Evolutionary conservation across 2,888 invertebrate species (phyloP), one percentile per base, ranked within the genome.

Genomic region (Cheilosia vernalis): DNA sequence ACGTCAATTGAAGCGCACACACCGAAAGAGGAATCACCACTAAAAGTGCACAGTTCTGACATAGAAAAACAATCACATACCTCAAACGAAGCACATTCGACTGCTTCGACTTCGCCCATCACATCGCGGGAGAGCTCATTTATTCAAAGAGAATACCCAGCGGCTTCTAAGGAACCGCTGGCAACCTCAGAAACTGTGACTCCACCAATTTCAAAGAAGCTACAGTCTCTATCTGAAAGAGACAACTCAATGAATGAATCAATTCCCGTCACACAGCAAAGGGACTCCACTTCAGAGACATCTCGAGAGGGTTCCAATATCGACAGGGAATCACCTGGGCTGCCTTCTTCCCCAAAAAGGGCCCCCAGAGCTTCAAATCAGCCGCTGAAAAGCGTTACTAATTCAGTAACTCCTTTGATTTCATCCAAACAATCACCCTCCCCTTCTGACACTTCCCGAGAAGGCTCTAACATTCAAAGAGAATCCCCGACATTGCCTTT

Each of bases 401-500:
- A 4, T 13, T 3, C 1, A 10, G 37, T 1, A 37, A 37, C 37
- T 4, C 37, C 37, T 2, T 37, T 37, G 3, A 37, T 37, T 13
- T 37, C 13, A 10, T 3, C 3, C 33, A 10, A 33, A 33, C 33
- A 9, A 10, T 33, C 33, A 9, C 10, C 33, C 9, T 3, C 33
- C 33, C 10, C 33, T 33, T 33, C 13, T 7, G 58, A 40, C 37
- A 40, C 51, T 7, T 53, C 51, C 1, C 49, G 49, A 21, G 49
- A 49, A 64, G 21, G 40, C 5, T 33, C 64, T 1, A 37, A 4
- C 9, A 21, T 19, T 21, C 64, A 49, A 37, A 66, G 66, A 30
- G 70, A 49, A 24, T 78, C 78, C 0, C 78, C 78, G 13, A 33
- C 56, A 15, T 42, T 17, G 27, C 30, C 63, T 19, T 63, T 63